phyloP scores from a whole-genome alignment of 2,797 vertebrate species.

The Tragelaphus oryx region DNA sequence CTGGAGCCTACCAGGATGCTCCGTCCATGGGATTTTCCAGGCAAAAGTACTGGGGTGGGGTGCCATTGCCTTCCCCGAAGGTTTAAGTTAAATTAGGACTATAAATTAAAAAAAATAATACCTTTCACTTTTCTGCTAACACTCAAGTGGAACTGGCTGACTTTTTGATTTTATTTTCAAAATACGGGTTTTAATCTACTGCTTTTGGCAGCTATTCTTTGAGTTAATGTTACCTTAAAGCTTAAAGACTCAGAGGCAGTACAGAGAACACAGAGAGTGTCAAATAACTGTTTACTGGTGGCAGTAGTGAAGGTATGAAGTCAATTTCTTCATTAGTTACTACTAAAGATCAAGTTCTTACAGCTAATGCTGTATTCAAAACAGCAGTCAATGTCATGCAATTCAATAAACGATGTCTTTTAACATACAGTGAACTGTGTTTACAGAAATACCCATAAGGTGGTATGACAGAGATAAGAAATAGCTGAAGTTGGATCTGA shows the following conservation, averaged over 20 bases:
- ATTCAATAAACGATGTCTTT: background rate
- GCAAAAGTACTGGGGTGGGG: no score
- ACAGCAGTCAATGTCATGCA: background rate
- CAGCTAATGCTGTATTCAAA: background rate
- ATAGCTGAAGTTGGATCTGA: background rate
- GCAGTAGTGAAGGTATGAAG: background rate
- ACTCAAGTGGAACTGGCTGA: background rate
- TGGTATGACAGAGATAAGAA: background rate
- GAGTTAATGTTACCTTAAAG: background rate
- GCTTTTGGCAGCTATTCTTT: background rate
- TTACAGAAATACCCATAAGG: constrained; percentile 2
- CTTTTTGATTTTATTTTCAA: constrained; percentile 16
- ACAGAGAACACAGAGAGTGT: background rate
- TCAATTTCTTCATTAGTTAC: background rate
- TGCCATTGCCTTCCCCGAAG: background rate
- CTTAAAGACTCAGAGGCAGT: background rate
- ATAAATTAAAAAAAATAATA: background rate
- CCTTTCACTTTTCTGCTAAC: background rate
- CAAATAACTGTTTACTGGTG: background rate
- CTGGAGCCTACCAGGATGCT: no score
- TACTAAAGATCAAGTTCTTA: background rate
- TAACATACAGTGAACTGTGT: background rate
- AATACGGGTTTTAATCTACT: background rate
- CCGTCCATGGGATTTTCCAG: no score
- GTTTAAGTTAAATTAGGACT: constrained; percentile 29